These are phyloP conservation scores for Sphecodes monilicornis DNA, from an alignment of 2,888 invertebrate species.

Conservation along the genomic window DNA sequence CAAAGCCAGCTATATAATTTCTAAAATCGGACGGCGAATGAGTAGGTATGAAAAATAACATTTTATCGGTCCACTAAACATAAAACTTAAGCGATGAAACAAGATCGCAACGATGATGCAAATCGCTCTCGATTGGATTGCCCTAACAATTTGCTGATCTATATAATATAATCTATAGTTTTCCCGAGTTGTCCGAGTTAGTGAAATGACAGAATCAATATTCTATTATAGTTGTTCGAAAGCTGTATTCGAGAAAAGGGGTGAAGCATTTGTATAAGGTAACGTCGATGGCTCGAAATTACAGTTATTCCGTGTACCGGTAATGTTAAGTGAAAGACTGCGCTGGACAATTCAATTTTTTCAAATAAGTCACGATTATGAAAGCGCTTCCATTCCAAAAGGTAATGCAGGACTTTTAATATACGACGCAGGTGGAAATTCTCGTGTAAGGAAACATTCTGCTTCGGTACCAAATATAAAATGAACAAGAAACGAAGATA, in stretches of 20 bases:
- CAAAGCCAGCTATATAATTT: background rate
- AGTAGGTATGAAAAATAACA: background rate
- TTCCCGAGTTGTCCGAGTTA: background rate
- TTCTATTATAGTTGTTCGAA: background rate
- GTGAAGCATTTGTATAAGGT: background rate
- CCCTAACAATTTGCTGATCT: background rate
- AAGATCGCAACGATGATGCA: background rate
- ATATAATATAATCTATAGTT: background rate
- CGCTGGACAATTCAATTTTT: background rate
- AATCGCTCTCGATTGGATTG: background rate
- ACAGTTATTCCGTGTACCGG: background rate
- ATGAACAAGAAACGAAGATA: background rate
- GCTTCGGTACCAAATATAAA: background rate
- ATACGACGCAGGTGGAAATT: background rate
- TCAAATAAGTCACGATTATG: background rate
- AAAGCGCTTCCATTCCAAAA: background rate
- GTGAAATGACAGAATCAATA: background rate
- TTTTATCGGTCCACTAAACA: background rate
- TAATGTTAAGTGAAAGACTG: background rate
- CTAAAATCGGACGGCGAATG: background rate
- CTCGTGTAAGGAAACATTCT: background rate
- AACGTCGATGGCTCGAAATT: background rate
- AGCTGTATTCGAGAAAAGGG: background rate
- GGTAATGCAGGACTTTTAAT: background rate
- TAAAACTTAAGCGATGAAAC: background rate